Evolutionary conservation across 2,113 vertebrate genomes (phyloP), one percentile per base, ranked within the genome.

Genomic region (Eudorcas thomsonii): DNA sequence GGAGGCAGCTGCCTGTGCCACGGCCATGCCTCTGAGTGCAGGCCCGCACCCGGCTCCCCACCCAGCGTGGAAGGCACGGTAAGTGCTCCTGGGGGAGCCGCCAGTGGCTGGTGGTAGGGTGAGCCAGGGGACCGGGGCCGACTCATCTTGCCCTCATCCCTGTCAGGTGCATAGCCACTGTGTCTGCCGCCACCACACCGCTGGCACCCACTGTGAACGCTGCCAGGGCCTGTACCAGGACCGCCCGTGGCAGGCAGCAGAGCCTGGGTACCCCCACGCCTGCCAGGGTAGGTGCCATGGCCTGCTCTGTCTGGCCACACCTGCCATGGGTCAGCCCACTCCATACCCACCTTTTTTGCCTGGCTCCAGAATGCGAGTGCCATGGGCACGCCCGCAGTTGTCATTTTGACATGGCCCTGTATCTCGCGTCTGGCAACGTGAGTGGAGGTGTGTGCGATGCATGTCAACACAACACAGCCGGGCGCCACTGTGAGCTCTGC

Each of bases 141-240:
- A 84, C 23, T 71, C 30, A 2, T 33, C 21, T 86, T 33, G 19
- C 26, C 9, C 57, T 89, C n/a, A 45, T 94, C 84, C 55, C 94
- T 92, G 0, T 97, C 71, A 99, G 99, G 99, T 99, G 84, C 99
- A 99, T 0, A 99, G 99, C 2, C 99, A 99, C 59, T 99, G 99
- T 11, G 98, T 99, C 23, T 99, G 99, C 98, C 99, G 99, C 95
- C 99, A 99, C 88, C 99, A 99, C 78, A 99, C 99, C 0, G 98
- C 99, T 94, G 99, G 99, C 4, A 97, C 99, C 96, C 99, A 99
- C 99, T 99, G 99, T 0, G 99, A 99, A 88, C 98, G 50, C 95
- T 99, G 99, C 16, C 97, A 96, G 97, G 98, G 98, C 55, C 99
- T 99, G 98, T 98, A 99, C 98, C 97, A 99, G 0, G 99, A 99